phyloP scores from a whole-genome alignment of 1,140 invertebrate species.

The Conus ventricosus region DNA sequence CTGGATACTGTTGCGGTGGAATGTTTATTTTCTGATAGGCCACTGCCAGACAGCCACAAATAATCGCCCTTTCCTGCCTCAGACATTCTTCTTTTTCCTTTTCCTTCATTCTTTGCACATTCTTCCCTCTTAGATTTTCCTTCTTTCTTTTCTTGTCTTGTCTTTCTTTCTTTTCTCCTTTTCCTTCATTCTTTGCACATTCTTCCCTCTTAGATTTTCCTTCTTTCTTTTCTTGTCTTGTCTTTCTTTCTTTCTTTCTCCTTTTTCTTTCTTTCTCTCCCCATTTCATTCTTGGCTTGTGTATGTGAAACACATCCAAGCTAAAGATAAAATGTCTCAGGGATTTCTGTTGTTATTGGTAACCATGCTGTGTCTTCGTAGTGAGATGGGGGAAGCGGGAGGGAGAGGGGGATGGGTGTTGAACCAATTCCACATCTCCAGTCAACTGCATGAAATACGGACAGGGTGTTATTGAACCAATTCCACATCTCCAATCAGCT shows the following conservation, averaged over 20 bases:
- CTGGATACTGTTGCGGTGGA: not conserved
- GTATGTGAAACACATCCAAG: too few species aligned
- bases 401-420: not conserved
- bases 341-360: too few species aligned
- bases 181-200: not conserved
- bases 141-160: not conserved
- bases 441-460: too few species aligned
- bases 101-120: not conserved
- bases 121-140: not conserved
- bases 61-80: not conserved
- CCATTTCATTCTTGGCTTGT: not conserved
- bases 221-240: not conserved
- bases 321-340: too few species aligned
- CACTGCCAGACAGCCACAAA: not conserved
- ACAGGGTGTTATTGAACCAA: too few species aligned
- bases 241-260: not conserved
- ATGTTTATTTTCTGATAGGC: not conserved
- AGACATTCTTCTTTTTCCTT: not conserved
- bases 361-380: too few species aligned
- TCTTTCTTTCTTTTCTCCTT: not conserved
- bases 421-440: too few species aligned
- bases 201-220: too few species aligned
- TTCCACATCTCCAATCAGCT: too few species aligned
- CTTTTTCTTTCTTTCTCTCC: not conserved
- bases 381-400: slow-evolving; percentile 4